These are phyloP conservation scores for Trachymyrmex septentrionalis DNA, from an alignment of 1,140 invertebrate genomes.

Conservation along the genomic window DNA sequence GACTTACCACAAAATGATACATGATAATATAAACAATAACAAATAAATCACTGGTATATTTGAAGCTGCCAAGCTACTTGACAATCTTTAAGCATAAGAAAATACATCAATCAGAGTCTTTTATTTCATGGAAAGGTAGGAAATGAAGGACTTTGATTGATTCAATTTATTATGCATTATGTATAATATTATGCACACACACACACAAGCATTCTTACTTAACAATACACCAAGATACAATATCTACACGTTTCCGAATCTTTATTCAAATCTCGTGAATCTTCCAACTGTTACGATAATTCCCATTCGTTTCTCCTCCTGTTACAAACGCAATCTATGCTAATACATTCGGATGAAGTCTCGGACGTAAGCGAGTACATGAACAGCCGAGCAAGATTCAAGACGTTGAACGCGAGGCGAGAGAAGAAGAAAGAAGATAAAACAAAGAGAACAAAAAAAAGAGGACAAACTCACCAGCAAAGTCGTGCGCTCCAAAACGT, in stretches of 20 bases:
- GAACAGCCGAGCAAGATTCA: neutral
- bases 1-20: too few species aligned
- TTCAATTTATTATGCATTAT: too few species aligned
- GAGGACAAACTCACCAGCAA: constrained; percentile 34
- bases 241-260: neutral
- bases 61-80: neutral
- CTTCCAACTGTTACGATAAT: neutral
- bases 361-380: neutral
- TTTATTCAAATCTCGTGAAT: neutral
- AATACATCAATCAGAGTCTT: too few species aligned
- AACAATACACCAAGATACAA: neutral
- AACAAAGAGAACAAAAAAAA: neutral
- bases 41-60: neutral
- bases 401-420: neutral
- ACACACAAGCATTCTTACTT: too few species aligned
- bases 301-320: too few species aligned
- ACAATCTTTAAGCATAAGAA: too few species aligned
- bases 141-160: too few species aligned
- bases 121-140: too few species aligned
- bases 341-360: neutral
- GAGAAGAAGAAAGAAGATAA: neutral
- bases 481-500: constrained; percentile 37
- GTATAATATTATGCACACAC: too few species aligned
- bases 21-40: neutral
- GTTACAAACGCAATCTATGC: neutral